phyloP scores from a whole-genome alignment of 1,140 invertebrate genomes.

The Calosoma granatense region DNA sequence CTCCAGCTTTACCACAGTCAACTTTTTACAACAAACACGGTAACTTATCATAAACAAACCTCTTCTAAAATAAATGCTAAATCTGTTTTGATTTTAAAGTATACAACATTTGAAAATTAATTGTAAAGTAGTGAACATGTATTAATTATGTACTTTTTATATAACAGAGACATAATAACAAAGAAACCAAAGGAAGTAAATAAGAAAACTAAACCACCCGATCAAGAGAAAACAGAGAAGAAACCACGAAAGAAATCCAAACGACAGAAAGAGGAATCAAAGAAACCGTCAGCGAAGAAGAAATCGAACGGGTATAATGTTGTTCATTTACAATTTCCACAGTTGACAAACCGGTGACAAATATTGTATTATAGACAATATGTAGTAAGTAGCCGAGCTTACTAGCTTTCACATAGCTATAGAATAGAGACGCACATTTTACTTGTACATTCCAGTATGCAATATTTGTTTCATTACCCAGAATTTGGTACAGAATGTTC shows the following conservation, averaged over 20 bases:
- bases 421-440: too few species aligned
- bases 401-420: too few species aligned
- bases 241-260: neutral
- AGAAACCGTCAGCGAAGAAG: neutral
- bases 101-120: too few species aligned
- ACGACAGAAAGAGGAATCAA: neutral
- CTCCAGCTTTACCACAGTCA: slow-evolving; percentile 41
- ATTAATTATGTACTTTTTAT: too few species aligned
- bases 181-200: too few species aligned
- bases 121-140: too few species aligned
- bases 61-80: slow-evolving; percentile 35
- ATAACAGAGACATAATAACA: too few species aligned
- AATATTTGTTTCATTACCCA: too few species aligned
- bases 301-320: neutral
- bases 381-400: too few species aligned
- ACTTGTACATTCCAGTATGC: neutral
- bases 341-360: neutral
- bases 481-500: too few species aligned
- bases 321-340: neutral
- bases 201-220: neutral
- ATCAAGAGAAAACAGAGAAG: neutral
- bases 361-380: too few species aligned
- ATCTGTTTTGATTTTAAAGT: too few species aligned
- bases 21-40: slow-evolving; percentile 34
- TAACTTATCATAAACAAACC: slow-evolving; percentile 32